phyloP scores from a whole-genome alignment of 1,140 invertebrate species.

The Cylas formicarius region DNA sequence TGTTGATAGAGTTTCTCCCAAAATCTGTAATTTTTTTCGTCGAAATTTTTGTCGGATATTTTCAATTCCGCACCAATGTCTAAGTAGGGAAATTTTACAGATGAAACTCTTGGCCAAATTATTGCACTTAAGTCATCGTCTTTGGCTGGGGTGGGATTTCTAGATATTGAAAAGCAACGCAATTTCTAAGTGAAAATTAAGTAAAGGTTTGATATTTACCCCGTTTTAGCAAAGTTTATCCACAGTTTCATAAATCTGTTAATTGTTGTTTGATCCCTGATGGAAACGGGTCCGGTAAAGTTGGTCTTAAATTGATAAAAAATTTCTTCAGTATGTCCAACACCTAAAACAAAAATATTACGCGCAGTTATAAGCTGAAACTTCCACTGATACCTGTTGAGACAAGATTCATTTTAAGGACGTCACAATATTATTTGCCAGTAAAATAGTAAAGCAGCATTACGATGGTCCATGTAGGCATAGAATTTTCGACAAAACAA shows the following conservation, averaged over 20 bases:
- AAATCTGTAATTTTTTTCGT: slow-evolving; percentile 8
- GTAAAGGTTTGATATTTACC: slow-evolving; percentile 5
- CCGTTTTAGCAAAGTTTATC: slow-evolving; percentile 12
- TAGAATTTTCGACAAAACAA: too few species aligned
- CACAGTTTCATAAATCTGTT: slow-evolving; percentile 6
- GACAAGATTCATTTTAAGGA: too few species aligned
- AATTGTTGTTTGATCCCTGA: neutral
- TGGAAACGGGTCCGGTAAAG: neutral
- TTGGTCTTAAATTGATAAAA: neutral
- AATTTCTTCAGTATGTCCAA: slow-evolving; percentile 2
- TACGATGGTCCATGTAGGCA: too few species aligned
- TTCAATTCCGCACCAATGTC: neutral
- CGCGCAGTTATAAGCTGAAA: too few species aligned
- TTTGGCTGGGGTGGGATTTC: slow-evolving; percentile 7
- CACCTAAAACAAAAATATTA: too few species aligned
- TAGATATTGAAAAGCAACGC: neutral
- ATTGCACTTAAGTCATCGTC: too few species aligned
- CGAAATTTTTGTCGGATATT: slow-evolving; percentile 2
- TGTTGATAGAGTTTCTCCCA: slow-evolving; percentile 7
- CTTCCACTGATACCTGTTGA: too few species aligned
- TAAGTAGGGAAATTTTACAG: slow-evolving; percentile 4
- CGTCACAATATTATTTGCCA: too few species aligned
- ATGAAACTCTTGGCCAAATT: slow-evolving; percentile 8
- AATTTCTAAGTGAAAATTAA: too few species aligned
- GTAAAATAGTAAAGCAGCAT: too few species aligned